Percentiles rank a stretch among this genome's conserved stretches.
Conservation (phyloP, 2,113 vertebrate genomes). For the Coptodon rendalli region DNA sequence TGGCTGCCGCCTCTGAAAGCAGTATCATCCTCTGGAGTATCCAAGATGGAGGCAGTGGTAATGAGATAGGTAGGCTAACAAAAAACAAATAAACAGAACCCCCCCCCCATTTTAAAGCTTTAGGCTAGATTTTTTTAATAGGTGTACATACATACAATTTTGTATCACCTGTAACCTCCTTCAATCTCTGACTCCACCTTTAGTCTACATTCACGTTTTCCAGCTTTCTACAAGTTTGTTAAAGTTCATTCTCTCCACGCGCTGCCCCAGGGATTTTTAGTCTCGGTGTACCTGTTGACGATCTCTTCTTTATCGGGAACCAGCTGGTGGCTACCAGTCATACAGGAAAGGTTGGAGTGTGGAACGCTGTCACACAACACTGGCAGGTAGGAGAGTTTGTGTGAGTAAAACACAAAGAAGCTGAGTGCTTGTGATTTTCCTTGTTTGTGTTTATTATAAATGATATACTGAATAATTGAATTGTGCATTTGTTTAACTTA, state of each 20-base stretch:
- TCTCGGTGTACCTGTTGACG: constrained; percentile 94
- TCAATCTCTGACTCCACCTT: not conserved
- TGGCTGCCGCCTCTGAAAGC: constrained; percentile 89
- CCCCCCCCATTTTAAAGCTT: not conserved
- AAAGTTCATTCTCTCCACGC: not conserved
- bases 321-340: constrained; percentile 97
- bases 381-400: constrained; percentile 80
- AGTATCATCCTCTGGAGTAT: constrained; percentile 97
- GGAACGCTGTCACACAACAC: constrained; percentile 98
- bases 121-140: not conserved
- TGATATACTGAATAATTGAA: not conserved
- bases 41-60: constrained; percentile 92
- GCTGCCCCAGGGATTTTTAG: constrained; percentile 83
- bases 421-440: not conserved
- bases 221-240: not conserved
- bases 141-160: not conserved
- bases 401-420: not conserved
- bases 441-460: not conserved
- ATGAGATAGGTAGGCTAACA: constrained; percentile 82
- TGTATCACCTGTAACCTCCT: not conserved
- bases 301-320: constrained; percentile 96
- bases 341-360: constrained; percentile 96
- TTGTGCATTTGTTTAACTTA: not conserved
- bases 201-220: not conserved
- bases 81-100: not conserved